Base-by-base conservation (phyloP, 2,888 invertebrate genomes). In the Dilophus febrilis region DNA sequence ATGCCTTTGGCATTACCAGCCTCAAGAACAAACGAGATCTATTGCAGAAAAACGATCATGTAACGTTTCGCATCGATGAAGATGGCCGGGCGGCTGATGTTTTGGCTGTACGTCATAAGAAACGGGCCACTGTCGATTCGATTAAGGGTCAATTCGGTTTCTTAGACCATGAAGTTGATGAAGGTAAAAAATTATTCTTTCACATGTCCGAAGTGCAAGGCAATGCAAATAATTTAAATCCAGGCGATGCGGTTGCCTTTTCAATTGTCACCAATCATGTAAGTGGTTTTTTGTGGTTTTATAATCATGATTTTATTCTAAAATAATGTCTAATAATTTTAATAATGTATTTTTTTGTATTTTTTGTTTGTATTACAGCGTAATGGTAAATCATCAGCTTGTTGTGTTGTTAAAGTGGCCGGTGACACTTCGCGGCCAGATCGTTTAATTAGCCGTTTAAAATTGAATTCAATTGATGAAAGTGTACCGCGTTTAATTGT, bases 181-280 rank as follows among this genome's bases (percentile, higher is more conserved):
- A 91, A 53, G 80, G 79, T 38, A 90, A 91, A 57, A 91, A 94
- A 53, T 64, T 95, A 48, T 94, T 92, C 67, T 95, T 94, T 68
- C 92, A 94, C 64, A 90, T 90, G 82, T 87, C 90, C 14, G 94
- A 95, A 64, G 92, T 94, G 22, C 85, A 86, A 56, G 72, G 72
- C 37, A 85, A 84, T 55, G 77, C 83, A 17, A 71, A 74, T 27
- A 77, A 75, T 37, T 64, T 91, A 43, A 82, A 85, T 61, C 77
- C 84, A 19, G 94, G 94, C 2, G 94, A 95, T 65, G 79, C 81
- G 39, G 94, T 95, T 5, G 94, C 95, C 63, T 95, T 95, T 64
- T 90, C 90, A 14, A 74, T 95, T 56, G 81, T 94, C 30, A 91
- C 90, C 48, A 94, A 94, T 68, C 90, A 91, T 55, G 63, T 63